Evolutionary conservation across 2,888 invertebrate genomes (phyloP), one percentile per base, ranked within the genome.

Genomic region (Schrankia costaestrigalis): DNA sequence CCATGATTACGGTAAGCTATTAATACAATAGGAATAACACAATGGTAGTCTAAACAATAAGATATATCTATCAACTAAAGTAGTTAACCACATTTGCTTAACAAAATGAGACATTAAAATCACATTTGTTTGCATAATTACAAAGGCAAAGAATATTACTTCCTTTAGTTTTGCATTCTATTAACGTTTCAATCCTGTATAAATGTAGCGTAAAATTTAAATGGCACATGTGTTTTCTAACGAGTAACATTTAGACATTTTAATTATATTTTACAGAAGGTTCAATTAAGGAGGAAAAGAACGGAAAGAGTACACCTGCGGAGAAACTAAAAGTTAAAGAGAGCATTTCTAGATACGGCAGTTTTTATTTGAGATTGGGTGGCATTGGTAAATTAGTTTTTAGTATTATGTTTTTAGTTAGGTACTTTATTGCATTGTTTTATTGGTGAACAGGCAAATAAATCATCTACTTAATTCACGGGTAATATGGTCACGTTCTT

Each of bases 291-390:
- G 79, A 78, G 36, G 85, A 84, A 27, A 79, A 62, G 56, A 78
- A 65, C 46, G 76, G 58, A 8, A 83, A 76, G 72, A 53, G 56
- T 18, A 68, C 71, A 21, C 75, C 75, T n/a, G 70, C 39, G 42
- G 79, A 78, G 44, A 82, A 72, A 67, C 52, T 56, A 41, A 85
- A 81, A 60, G 63, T 57, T 35, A 86, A 86, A 53, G 83, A 83
- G 51, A 67, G 45, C 42, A 77, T 86, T 53, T 79, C 86, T 23
- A 71, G 94, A 56, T 95, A 95, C 69, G 96, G 95, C 30, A 95
- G 95, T 77, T 96, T 96, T 77, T 96, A 96, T 79, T 89, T 96
- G 31, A 90, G 95, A 54, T 91, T 96, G 21, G 96, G 96, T 30
- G 95, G 95, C 32, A 93, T 94, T 53, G 93, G 94, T 93, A 82